Evolutionary conservation across 2,113 vertebrate species (phyloP).

Genomic region (Cinclus mexicanus): DNA sequence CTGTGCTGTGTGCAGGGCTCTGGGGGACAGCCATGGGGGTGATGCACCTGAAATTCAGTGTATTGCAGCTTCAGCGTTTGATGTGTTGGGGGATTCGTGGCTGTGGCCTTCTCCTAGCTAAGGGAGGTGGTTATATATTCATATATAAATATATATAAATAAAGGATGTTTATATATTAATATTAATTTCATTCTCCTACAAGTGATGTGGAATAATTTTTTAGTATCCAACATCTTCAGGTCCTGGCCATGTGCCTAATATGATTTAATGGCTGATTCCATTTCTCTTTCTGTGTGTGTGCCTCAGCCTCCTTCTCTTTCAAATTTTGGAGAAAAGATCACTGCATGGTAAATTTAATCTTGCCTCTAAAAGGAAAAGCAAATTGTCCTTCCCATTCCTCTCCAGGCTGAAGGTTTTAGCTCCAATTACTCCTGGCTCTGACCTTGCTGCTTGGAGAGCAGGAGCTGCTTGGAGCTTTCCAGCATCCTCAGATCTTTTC

Average conservation of each 20-base stretch:
- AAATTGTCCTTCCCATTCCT: not conserved
- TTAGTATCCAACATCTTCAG: not conserved
- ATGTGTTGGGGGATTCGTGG: not conserved
- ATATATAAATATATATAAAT: not conserved
- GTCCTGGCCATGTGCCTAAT: not conserved
- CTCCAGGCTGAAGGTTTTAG: not conserved
- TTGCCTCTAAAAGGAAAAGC: not conserved
- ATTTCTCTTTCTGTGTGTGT: not conserved
- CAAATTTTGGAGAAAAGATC: not conserved
- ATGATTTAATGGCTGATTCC: slow-evolving; percentile 5
- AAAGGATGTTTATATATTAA: not conserved
- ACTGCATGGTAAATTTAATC: not conserved
- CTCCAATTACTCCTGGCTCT: not conserved
- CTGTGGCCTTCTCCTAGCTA: not conserved
- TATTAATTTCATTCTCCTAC: not conserved
- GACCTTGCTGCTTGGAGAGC: not conserved
- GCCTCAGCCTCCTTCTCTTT: not conserved
- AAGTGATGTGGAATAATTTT: not conserved
- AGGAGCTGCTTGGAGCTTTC: not conserved
- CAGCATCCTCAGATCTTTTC: not conserved
- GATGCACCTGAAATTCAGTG: not conserved
- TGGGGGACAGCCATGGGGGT: accelerated
- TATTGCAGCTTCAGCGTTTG: not conserved
- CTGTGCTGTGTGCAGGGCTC: not conserved
- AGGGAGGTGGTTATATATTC: not conserved